Conservation (phyloP, 2,888 invertebrate genomes). For the Drosophila buzzatii region DNA sequence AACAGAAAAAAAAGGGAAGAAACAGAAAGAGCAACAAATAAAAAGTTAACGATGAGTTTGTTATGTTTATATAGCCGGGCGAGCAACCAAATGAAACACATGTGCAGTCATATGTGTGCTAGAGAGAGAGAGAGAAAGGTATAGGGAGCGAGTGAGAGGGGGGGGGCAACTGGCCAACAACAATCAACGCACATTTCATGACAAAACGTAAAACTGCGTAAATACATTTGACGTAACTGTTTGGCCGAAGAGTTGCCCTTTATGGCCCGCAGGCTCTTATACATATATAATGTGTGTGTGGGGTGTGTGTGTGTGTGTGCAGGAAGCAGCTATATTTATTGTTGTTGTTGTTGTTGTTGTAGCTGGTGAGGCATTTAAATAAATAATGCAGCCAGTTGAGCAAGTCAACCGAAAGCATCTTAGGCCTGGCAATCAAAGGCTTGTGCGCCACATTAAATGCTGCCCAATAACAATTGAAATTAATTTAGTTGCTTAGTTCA, state of each 20-base stretch:
- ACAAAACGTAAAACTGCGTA: conserved; percentile 80
- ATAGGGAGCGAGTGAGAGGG: conserved; percentile 11
- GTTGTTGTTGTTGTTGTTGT: conserved; percentile 46
- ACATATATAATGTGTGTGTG: conserved; percentile 9
- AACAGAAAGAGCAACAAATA: conserved; percentile 74
- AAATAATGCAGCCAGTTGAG: conserved; percentile 66
- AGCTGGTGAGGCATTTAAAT: conserved; percentile 56
- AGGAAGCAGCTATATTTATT: conserved; percentile 48
- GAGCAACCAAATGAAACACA: conserved; percentile 74
- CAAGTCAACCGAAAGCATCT: conserved; percentile 51
- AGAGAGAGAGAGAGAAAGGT: not conserved
- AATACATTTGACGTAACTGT: conserved; percentile 74
- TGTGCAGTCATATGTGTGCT: conserved; percentile 25
- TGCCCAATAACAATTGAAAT: conserved; percentile 43
- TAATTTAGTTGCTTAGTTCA: conserved; percentile 26
- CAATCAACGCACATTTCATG: conserved; percentile 79
- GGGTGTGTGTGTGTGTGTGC: conserved; percentile 5
- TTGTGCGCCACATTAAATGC: conserved; percentile 27
- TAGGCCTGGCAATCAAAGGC: conserved; percentile 44
- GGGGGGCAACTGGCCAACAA: conserved; percentile 50
- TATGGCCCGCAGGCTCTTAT: conserved; percentile 53
- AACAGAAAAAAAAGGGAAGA: conserved; percentile 32
- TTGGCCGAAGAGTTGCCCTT: conserved; percentile 56
- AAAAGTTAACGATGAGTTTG: conserved; percentile 82
- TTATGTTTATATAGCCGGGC: conserved; percentile 77